Evolutionary conservation across 2,113 vertebrate species (phyloP).

Genomic region (Columba livia): DNA sequence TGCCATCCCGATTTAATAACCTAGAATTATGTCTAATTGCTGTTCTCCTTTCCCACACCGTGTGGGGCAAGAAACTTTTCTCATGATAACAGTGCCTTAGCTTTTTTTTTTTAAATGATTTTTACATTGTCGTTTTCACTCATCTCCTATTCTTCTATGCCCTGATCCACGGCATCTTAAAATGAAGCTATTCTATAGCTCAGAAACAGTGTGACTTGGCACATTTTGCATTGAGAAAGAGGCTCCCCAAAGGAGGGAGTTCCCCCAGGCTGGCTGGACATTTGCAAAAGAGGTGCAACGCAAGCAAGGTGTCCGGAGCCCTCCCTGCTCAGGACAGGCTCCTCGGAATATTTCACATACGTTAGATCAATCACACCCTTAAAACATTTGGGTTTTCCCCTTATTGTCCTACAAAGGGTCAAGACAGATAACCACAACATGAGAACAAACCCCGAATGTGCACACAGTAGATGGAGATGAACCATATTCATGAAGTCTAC

Average conservation of each 20-base stretch:
- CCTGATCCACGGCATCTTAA: not conserved
- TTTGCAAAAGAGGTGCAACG: not conserved
- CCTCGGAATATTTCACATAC: not conserved
- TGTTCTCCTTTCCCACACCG: slow-evolving; percentile 40
- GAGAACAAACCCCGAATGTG: not conserved
- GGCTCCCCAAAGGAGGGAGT: not conserved
- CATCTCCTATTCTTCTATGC: not conserved
- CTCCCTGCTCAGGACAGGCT: not conserved
- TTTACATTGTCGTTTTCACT: not conserved
- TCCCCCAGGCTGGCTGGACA: not conserved
- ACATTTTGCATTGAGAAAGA: not conserved
- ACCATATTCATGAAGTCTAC: accelerated
- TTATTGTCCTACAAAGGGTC: not conserved
- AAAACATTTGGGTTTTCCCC: not conserved
- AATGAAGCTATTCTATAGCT: not conserved
- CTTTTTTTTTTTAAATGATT: not conserved
- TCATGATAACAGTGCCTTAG: not conserved
- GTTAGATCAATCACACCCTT: not conserved
- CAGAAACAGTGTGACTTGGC: not conserved
- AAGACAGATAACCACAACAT: not conserved
- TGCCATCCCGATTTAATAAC: slow-evolving; percentile 35
- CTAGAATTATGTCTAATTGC: slow-evolving; percentile 59
- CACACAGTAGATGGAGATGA: not conserved
- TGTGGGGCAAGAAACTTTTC: slow-evolving; percentile 26
- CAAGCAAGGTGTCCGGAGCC: not conserved